phyloP scores from a whole-genome alignment of 1,140 invertebrate species.

The Ylistrum balloti region DNA sequence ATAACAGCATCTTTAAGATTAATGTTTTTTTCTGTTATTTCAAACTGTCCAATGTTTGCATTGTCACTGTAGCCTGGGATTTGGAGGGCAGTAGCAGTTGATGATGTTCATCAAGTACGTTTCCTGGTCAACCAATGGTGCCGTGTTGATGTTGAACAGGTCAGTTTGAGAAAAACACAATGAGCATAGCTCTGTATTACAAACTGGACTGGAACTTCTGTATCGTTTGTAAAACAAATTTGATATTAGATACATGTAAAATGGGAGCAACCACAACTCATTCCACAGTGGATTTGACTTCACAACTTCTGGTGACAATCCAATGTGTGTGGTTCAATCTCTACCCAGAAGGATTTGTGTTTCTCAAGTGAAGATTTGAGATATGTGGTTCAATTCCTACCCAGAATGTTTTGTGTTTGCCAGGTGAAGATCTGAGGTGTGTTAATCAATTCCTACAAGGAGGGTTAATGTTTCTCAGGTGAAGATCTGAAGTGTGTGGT shows the following conservation, averaged over 20 bases:
- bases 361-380: too few species aligned
- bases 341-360: too few species aligned
- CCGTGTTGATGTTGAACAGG: slow-evolving; percentile 70
- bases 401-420: too few species aligned
- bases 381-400: too few species aligned
- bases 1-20: too few species aligned
- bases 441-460: too few species aligned
- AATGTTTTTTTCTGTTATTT: slow-evolving; percentile 43
- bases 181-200: neutral
- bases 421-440: too few species aligned
- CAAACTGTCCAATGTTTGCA: neutral
- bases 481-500: too few species aligned
- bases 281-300: neutral
- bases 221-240: too few species aligned
- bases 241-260: neutral
- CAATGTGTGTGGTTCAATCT: too few species aligned
- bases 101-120: slow-evolving; percentile 70
- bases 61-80: slow-evolving; percentile 68
- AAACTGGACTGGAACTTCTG: neutral
- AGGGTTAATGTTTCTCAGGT: too few species aligned
- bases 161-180: slow-evolving; percentile 41
- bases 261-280: too few species aligned
- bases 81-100: slow-evolving; percentile 71
- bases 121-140: slow-evolving; percentile 74
- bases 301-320: neutral